Evolutionary conservation across 2,888 invertebrate species (phyloP).

Genomic region (Gnatocerus cornutus): DNA sequence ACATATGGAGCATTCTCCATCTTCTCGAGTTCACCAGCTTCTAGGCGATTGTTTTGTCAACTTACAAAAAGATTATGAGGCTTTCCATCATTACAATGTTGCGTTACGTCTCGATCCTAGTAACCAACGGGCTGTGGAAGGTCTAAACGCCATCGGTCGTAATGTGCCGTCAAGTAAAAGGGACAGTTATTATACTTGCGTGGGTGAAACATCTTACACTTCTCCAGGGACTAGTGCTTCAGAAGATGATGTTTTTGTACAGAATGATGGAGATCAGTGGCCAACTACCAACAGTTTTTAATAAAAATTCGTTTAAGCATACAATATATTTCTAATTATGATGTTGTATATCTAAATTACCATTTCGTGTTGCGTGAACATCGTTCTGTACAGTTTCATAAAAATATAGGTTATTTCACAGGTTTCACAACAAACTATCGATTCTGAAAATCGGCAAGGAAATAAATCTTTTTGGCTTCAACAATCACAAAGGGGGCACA

Average conservation of each 20-base stretch:
- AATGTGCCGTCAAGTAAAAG: conserved; percentile 69
- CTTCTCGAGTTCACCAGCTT: conserved; percentile 78
- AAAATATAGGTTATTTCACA: conserved; percentile 39
- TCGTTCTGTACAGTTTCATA: conserved; percentile 44
- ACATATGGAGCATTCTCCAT: conserved; percentile 77
- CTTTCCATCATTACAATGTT: conserved; percentile 79
- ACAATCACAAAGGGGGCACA: conserved; percentile 46
- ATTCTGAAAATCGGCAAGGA: conserved; percentile 14
- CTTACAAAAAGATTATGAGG: conserved; percentile 79
- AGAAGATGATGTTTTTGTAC: conserved; percentile 66
- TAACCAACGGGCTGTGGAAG: conserved; percentile 78
- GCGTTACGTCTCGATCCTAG: conserved; percentile 80
- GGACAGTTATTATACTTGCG: conserved; percentile 74
- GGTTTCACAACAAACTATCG: conserved; percentile 19
- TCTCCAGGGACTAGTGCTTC: conserved; percentile 71
- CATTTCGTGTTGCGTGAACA: conserved; percentile 2
- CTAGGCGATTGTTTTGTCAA: conserved; percentile 78
- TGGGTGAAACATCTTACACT: conserved; percentile 71
- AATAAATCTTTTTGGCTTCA: conserved; percentile 35
- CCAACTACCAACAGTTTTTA: conserved; percentile 52
- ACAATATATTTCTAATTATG: conserved; percentile 40
- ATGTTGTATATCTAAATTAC: conserved; percentile 5
- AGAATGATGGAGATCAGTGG: conserved; percentile 69
- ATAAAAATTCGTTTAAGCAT: conserved; percentile 34
- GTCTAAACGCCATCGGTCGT: conserved; percentile 76